phyloP scores from a whole-genome alignment of 2,797 vertebrate genomes.

The Halcyon chelicuti region DNA sequence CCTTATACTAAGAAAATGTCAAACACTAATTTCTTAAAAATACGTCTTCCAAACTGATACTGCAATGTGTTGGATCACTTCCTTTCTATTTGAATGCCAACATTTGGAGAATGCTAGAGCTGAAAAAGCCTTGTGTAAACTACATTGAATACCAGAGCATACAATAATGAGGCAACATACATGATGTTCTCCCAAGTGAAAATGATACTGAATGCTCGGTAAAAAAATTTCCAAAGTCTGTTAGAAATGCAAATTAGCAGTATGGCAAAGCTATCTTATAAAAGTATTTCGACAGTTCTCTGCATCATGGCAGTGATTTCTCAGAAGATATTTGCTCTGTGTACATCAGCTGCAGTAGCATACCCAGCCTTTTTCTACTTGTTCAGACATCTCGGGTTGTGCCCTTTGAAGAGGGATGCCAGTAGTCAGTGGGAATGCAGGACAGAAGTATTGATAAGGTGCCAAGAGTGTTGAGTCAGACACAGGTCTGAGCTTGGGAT shows the following conservation, averaged over 20 bases:
- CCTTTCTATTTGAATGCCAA: constrained; percentile 15
- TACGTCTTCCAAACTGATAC: neutral
- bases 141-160: constrained; percentile 17
- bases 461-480: neutral
- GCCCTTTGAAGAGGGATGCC: neutral
- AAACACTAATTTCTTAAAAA: neutral
- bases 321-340: neutral
- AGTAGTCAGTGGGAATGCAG: neutral
- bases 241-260: constrained; percentile 1
- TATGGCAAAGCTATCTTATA: neutral
- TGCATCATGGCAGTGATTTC: neutral
- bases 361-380: neutral
- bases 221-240: neutral
- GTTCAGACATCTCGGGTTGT: neutral
- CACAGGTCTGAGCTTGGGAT: neutral
- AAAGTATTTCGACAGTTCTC: neutral
- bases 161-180: constrained; percentile 29
- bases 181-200: constrained; percentile 49
- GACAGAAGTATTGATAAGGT: neutral
- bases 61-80: constrained; percentile 24
- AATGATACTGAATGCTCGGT: neutral
- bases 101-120: constrained; percentile 6
- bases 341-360: neutral
- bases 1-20: neutral
- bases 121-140: constrained; percentile 25